Evolutionary conservation across 2,797 vertebrate genomes (phyloP).

Genomic region (Falco berigora): DNA sequence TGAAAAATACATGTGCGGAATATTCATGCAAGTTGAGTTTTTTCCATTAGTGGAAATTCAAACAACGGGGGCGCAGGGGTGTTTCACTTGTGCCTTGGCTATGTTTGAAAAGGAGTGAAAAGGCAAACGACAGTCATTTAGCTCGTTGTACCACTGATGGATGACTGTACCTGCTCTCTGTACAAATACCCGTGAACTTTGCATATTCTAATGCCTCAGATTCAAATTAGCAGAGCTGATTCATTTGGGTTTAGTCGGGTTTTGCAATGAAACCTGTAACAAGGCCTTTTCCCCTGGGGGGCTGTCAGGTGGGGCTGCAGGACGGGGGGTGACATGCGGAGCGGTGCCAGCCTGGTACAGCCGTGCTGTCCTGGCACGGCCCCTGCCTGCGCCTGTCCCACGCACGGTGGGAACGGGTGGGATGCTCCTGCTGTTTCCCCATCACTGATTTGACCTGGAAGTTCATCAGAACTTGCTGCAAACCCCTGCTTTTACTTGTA

Average conservation of each 20-base stretch:
- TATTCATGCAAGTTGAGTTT: background rate
- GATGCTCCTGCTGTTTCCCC: background rate
- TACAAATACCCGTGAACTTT: background rate
- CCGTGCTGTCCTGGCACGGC: no score
- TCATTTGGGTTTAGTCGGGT: background rate
- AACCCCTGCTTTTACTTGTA: background rate
- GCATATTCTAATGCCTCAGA: background rate
- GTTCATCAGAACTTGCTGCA: background rate
- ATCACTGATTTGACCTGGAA: background rate
- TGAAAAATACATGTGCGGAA: background rate
- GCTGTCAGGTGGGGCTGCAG: background rate
- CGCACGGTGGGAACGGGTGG: rapidly evolving
- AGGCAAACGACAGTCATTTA: background rate
- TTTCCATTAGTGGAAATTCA: background rate
- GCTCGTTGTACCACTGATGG: background rate
- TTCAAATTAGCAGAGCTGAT: background rate
- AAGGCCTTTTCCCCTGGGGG: background rate
- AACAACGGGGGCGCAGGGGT: rapidly evolving
- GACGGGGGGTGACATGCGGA: background rate
- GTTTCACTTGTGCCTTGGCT: background rate
- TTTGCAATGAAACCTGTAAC: background rate
- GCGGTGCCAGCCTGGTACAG: background rate
- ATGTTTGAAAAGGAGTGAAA: background rate
- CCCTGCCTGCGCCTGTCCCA: background rate
- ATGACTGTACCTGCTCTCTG: background rate